These are phyloP conservation scores for Pongo abelii DNA, from an alignment of 2,113 vertebrate genomes.

Conservation along the genomic window DNA sequence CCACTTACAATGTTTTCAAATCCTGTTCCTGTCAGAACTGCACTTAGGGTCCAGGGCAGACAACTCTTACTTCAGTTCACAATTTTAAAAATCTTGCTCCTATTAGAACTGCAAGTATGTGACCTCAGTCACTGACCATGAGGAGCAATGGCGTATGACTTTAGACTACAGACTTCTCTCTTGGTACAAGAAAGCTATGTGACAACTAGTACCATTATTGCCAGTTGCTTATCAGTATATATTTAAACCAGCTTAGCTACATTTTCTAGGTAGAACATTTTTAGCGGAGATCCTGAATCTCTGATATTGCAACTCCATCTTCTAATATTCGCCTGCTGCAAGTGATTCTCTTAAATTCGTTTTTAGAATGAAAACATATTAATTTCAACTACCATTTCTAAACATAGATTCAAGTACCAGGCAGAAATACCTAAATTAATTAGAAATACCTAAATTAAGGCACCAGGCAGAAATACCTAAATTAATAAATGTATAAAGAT, in stretches of 20 bases:
- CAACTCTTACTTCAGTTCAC: not conserved
- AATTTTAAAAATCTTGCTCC: not conserved
- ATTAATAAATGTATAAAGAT: not conserved
- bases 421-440: not conserved
- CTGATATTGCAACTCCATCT: not conserved
- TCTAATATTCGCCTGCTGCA: not conserved
- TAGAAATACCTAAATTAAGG: not conserved
- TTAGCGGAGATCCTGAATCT: not conserved
- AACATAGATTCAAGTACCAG: not conserved
- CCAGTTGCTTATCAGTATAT: not conserved
- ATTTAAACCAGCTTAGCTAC: not conserved
- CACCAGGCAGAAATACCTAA: not conserved
- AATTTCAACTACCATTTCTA: conserved; percentile 16
- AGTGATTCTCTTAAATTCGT: not conserved
- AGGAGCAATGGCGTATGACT: not conserved
- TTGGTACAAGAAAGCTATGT: not conserved
- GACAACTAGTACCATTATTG: not conserved
- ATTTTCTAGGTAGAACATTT: not conserved
- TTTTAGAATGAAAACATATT: not conserved
- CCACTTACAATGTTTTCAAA: not conserved
- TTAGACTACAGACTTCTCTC: not conserved
- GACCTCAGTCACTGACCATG: not conserved
- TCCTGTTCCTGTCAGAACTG: not conserved
- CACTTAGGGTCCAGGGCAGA: not conserved
- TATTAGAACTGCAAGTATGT: not conserved